phyloP scores from a whole-genome alignment of 2,797 vertebrate species.

The Gobio occitaniae region DNA sequence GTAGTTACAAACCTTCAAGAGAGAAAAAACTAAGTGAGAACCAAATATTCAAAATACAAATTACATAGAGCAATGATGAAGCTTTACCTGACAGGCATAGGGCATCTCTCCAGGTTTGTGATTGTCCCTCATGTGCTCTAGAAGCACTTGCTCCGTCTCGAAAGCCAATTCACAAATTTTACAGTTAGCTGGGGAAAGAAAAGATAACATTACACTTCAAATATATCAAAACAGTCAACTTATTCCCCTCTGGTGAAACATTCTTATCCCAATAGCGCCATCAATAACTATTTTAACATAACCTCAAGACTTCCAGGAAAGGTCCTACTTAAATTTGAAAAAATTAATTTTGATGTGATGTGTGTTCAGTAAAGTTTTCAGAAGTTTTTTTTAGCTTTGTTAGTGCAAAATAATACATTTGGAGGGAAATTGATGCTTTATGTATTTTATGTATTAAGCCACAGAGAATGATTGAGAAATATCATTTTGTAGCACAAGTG shows the following conservation, averaged over 20 bases:
- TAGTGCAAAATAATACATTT: not conserved
- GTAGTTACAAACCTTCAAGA: conserved; percentile 91
- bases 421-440: not conserved
- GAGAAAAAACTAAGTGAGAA: not conserved
- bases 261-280: not conserved
- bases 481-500: not conserved
- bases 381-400: not conserved
- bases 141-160: conserved; percentile 95
- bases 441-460: not conserved
- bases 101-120: conserved; percentile 99
- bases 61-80: not conserved
- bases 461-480: not conserved
- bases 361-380: not conserved
- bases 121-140: conserved; percentile 99
- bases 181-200: conserved; percentile 86
- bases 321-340: not conserved
- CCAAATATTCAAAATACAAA: not conserved
- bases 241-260: not conserved
- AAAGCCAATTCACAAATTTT: conserved; percentile 99
- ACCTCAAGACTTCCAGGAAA: not conserved
- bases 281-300: not conserved
- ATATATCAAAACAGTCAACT: not conserved
- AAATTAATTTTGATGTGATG: not conserved
- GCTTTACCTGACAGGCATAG: conserved; percentile 93
- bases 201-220: not conserved